Base-by-base conservation (phyloP, 2,797 vertebrate genomes). In the Chanos chanos region DNA sequence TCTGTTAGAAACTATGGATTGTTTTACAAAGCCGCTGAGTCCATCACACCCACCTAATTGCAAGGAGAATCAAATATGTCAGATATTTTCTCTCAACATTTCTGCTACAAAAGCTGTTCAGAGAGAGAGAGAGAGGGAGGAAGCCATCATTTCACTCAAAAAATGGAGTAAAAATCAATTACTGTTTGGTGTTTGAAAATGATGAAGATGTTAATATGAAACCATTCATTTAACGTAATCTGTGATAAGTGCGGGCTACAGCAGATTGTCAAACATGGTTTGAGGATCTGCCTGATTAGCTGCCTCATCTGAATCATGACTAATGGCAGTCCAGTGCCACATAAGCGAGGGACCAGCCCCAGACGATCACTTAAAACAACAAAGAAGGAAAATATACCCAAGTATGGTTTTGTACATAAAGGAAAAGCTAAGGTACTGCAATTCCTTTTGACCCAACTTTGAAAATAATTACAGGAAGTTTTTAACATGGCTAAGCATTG, bases 251-350 rank as follows among this genome's bases (percentile, higher is more conserved):
- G 40, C 27, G 34, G 43, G 33, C 39, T 37, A 40, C 21, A 63
- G 62, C 57, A 66, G 13, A 56, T 8, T 66, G 66, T 69, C 69
- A 69, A 69, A 66, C 25, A 54, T 44, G 16, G 45, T 64, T 64
- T 62, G 12, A 45, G 34, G 37, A 61, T 40, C 45, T 51, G 62
- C 40, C 50, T 34, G 28, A 60, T 63, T 41, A 28, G 53, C 47
- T 30, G 37, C 58, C 36, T 37, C 12, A 30, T 30, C 64, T 37
- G 49, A 55, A 60, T 68, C 19, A 44, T 33, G 24, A 65, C 44
- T 60, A 58, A 55, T 40, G 47, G 18, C 44, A 43, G 15, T 7
- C 10, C 39, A 10, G 15, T 13, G 13, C n/a, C 21, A 19, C 21
- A 15, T 28, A 43, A 37, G 16, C 39, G 45, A 43, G 30, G 7